Base-by-base conservation (phyloP, 2,113 vertebrate species). In the Suricata suricatta region DNA sequence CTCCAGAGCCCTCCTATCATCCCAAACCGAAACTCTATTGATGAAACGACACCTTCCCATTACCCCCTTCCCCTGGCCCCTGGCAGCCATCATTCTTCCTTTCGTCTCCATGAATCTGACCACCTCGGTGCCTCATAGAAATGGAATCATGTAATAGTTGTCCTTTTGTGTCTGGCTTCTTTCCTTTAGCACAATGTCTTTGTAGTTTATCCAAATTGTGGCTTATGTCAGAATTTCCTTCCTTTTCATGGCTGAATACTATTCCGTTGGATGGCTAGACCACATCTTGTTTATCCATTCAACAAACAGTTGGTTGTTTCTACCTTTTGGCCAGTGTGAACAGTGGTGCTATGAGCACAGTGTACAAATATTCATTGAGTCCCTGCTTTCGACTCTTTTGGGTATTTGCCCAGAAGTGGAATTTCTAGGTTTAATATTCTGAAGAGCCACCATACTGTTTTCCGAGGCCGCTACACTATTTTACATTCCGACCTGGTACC, bases 31-130 rank as follows among this genome's bases (percentile, higher is more conserved):
- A 66, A 54, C 52, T 38, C n/a, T 87, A 14, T 10, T 2, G 7
- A 6, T 90, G 71, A 92, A 69, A 66, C 4, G 68, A 13, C 25
- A 9, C 17, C 13, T 31, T 44, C 7, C 31, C 7, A 0, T 5
- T 27, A 9, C 8, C 0, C 5, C 0, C 10, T 74, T 47, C 2
- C 41, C n/a, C 21, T 4, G 27, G 5, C 2, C 14, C 50, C 31
- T 25, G 52, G 47, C 10, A 33, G 19, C 16, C 19, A 16, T 38
- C 33, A 17, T 33, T 54, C 69, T 27, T 15, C 47, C 19, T 66
- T 74, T 27, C 47, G 57, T 91, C 21, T 82, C 71, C 60, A 2
- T 76, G 82, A 90, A 74, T 76, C 23, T 44, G 57, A 54, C 25
- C 47, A 11, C 19, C 2, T 25, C 68, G 47, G 21, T n/a, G 79